These are phyloP conservation scores for Arge pagana DNA, from an alignment of 2,888 invertebrate genomes.

Conservation along the genomic window DNA sequence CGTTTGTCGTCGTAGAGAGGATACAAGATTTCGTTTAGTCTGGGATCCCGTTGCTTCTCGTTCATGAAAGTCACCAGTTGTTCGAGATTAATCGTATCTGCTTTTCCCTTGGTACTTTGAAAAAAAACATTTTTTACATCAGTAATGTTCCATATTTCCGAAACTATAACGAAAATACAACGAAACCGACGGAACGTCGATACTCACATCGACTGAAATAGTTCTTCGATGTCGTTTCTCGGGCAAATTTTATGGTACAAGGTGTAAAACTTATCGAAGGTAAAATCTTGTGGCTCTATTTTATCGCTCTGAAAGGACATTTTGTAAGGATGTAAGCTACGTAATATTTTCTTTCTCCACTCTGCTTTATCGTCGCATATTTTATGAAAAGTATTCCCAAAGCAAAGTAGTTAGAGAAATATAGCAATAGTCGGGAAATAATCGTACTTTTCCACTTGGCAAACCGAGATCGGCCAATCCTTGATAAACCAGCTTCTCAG, in stretches of 20 bases:
- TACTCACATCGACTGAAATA: conserved; percentile 69
- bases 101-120: conserved; percentile 60
- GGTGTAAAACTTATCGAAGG: conserved; percentile 71
- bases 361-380: too few relatives aligned
- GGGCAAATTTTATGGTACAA: conserved; percentile 73
- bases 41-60: conserved; percentile 70
- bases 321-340: conserved; percentile 8
- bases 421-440: background rate
- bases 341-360: too few relatives aligned
- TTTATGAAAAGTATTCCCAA: too few relatives aligned
- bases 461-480: conserved; percentile 68
- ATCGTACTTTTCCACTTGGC: conserved; percentile 58
- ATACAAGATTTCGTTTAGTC: conserved; percentile 72
- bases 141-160: background rate
- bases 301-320: conserved; percentile 64
- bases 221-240: conserved; percentile 70
- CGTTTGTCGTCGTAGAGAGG: conserved; percentile 68
- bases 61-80: conserved; percentile 66
- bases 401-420: too few relatives aligned
- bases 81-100: conserved; percentile 59
- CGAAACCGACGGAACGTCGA: background rate
- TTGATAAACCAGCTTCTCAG: conserved; percentile 71
- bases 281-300: conserved; percentile 68
- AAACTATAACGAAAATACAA: background rate
- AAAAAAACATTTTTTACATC: background rate